These are phyloP conservation scores for Loris lydekkerianus DNA, from an alignment of 2,797 vertebrate species.

Conservation along the genomic window DNA sequence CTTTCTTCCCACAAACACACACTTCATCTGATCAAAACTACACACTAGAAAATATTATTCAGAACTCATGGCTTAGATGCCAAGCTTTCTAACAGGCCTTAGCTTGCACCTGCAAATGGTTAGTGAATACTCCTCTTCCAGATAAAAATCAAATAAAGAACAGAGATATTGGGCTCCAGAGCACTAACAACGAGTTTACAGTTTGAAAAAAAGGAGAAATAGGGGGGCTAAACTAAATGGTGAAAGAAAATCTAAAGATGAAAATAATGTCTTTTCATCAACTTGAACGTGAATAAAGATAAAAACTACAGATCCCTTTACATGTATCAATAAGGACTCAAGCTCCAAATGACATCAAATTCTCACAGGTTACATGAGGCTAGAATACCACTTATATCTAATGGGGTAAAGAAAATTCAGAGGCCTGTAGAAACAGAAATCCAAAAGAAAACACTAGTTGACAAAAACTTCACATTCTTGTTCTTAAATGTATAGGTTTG, in stretches of 20 bases:
- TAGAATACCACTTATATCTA: slow-evolving; percentile 36
- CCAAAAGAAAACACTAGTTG: background rate
- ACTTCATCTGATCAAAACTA: slow-evolving; percentile 65
- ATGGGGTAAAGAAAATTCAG: slow-evolving; percentile 14
- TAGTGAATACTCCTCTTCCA: slow-evolving; percentile 24
- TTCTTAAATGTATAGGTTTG: background rate
- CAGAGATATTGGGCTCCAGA: background rate
- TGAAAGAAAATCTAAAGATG: slow-evolving; percentile 15
- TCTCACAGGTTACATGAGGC: background rate
- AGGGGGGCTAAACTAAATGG: background rate
- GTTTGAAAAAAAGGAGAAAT: background rate
- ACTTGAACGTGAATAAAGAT: background rate
- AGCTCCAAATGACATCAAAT: slow-evolving; percentile 14
- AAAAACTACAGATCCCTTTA: slow-evolving; percentile 35
- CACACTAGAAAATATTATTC: slow-evolving; percentile 55
- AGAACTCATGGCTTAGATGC: slow-evolving; percentile 45
- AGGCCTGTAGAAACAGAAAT: background rate
- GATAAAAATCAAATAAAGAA: slow-evolving; percentile 65
- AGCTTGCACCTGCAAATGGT: slow-evolving; percentile 66
- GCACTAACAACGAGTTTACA: slow-evolving; percentile 51
- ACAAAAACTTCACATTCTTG: background rate
- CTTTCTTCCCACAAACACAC: slow-evolving; percentile 72
- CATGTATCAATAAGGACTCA: background rate
- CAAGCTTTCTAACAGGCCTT: slow-evolving; percentile 71
- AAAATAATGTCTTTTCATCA: slow-evolving; percentile 52